Conservation (phyloP, 2,113 vertebrate species). For the Anoplopoma fimbria region DNA sequence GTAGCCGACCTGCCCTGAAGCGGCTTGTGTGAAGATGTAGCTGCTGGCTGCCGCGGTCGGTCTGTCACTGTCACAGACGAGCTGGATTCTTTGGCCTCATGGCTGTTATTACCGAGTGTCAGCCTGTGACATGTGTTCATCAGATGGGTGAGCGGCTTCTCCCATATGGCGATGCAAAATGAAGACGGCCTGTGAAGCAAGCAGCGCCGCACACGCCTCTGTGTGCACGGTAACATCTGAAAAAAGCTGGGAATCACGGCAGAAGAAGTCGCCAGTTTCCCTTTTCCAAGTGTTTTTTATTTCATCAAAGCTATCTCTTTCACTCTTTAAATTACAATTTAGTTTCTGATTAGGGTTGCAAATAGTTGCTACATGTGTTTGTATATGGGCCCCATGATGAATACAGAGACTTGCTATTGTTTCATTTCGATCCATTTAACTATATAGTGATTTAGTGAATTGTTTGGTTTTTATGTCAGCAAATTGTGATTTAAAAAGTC, state of each 20-base stretch:
- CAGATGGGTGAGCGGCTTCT: constrained; percentile 64
- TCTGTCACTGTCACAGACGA: constrained; percentile 45
- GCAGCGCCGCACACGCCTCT: background rate
- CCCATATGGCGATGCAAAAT: constrained; percentile 57
- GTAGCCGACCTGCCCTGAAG: background rate
- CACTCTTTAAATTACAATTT: background rate
- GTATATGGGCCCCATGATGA: background rate
- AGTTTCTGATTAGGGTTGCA: background rate
- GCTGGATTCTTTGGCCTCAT: constrained; percentile 49
- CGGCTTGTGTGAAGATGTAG: constrained; percentile 17
- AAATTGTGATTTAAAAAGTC: background rate
- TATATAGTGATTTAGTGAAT: background rate
- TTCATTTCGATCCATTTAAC: background rate
- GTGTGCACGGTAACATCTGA: constrained; percentile 51
- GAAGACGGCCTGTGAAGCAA: constrained; percentile 43
- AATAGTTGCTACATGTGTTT: background rate
- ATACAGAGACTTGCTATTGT: background rate
- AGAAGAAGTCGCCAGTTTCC: constrained; percentile 24
- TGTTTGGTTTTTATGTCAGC: background rate
- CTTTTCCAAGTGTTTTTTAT: constrained; percentile 13
- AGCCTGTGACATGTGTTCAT: constrained; percentile 67
- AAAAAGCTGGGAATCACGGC: constrained; percentile 44
- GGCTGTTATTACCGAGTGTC: constrained; percentile 50
- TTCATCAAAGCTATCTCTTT: background rate
- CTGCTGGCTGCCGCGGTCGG: constrained; percentile 12